These are phyloP conservation scores for Sorex araneus DNA, from an alignment of 2,113 vertebrate species.

Conservation along the genomic window DNA sequence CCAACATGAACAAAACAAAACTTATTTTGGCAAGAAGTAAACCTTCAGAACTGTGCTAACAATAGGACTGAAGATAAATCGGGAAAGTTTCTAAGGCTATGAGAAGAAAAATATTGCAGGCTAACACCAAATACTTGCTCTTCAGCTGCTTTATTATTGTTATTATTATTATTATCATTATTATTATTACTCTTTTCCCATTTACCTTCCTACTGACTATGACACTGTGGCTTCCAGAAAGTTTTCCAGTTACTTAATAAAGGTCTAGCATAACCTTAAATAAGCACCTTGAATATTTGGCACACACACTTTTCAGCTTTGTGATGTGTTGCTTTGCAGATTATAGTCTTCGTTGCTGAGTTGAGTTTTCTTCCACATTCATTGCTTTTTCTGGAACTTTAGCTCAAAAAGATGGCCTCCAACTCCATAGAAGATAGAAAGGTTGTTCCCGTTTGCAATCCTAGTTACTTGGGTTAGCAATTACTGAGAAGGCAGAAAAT, in stretches of 20 bases:
- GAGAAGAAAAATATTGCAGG: constrained; percentile 36
- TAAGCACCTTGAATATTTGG: constrained; percentile 51
- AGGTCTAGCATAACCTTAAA: constrained; percentile 2
- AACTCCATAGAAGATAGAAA: not conserved
- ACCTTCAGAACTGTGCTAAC: constrained; percentile 38
- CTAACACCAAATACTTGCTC: constrained; percentile 10
- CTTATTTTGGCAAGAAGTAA: constrained; percentile 67
- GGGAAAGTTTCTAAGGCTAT: constrained; percentile 35
- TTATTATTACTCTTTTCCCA: not conserved
- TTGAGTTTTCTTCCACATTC: constrained; percentile 12
- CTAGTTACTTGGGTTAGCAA: not conserved
- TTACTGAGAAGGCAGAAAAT: constrained; percentile 42
- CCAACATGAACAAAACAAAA: constrained; percentile 58
- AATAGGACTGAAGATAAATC: constrained; percentile 45
- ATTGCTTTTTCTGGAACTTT: constrained; percentile 33
- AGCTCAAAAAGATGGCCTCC: constrained; percentile 6
- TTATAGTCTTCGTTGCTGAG: constrained; percentile 21
- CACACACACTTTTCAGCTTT: not conserved
- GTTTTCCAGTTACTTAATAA: constrained; percentile 69
- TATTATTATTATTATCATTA: too few relatives aligned
- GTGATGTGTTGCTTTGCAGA: constrained; percentile 28
- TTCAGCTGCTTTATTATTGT: not conserved
- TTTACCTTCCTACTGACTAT: constrained; percentile 3
- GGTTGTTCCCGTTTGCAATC: not conserved
- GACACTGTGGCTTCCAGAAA: constrained; percentile 33